Percentiles rank a stretch among this genome's conserved stretches.
phyloP scores from a whole-genome alignment of 2,113 vertebrate species.

The Calyptomena viridis region DNA sequence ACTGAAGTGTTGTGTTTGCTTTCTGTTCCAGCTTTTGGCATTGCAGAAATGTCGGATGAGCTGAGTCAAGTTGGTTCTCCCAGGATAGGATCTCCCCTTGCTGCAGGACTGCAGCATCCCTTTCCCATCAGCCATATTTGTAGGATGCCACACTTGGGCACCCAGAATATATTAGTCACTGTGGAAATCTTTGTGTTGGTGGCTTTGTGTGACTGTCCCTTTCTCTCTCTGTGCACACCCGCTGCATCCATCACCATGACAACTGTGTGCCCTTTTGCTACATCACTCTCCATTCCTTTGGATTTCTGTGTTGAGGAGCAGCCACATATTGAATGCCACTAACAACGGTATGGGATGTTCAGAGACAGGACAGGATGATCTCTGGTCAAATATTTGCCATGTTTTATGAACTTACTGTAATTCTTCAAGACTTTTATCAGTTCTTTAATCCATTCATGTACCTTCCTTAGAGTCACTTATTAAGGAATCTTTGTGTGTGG shows the following conservation, averaged over 20 bases:
- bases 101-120: neutral
- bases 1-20: neutral
- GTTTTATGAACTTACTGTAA: neutral
- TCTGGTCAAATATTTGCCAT: neutral
- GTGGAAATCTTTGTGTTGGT: neutral
- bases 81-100: neutral
- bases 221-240: fast-evolving
- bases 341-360: neutral
- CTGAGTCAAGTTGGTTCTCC: neutral
- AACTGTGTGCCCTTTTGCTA: neutral
- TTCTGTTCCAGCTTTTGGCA: neutral
- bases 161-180: neutral
- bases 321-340: fast-evolving
- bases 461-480: neutral
- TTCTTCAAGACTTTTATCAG: neutral
- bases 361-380: neutral
- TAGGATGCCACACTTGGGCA: neutral
- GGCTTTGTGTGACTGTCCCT: neutral
- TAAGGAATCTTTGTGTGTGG: neutral
- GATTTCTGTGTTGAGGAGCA: neutral
- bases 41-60: neutral
- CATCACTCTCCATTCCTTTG: neutral
- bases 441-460: neutral
- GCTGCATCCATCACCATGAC: neutral
- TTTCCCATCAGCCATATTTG: neutral